Base-by-base conservation (phyloP, 2,113 vertebrate species). In the Barbus barbus region DNA sequence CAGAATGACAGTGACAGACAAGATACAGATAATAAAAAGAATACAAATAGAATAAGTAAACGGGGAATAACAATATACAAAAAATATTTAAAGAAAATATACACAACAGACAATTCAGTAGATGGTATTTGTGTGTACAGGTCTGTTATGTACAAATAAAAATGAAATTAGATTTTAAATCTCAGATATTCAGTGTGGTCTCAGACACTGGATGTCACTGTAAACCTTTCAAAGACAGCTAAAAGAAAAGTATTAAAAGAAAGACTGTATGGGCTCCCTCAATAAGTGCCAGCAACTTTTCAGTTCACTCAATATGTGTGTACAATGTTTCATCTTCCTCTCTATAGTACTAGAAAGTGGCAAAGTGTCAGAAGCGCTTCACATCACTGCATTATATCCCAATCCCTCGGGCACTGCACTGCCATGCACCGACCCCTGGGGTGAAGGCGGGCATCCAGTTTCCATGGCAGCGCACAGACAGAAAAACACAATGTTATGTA, bases 351-450 rank as follows among this genome's bases (percentile, higher is more conserved):
- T 61, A 61, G 18, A 69, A 31, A 81, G 61, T 51, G 44, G 79
- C 18, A n/a, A 36, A 79, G 63, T 88, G 90, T 88, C 88, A 90
- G 77, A 72, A 65, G 12, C 3, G 5, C 28, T 90, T 85, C 81
- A 74, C 69, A 86, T 90, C 88, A 89, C 36, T 61, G 86, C 83
- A 65, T 83, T 74, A 86, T 79, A 41, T 61, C 51, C 41, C 36
- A 65, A n/a, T 80, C 81, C 81, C 81, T 48, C 61, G 8, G 67
- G 73, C 75, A 48, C 20, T 44, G n/a, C 0, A 14, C 41, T 51
- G 74, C 76, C 81, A 56, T 38, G n/a, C 18, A 53, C 53, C 67
- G 69, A 63, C 85, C 81, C 71, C 58, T 20, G 14, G 78, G 85
- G 67, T 72, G 20, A 71, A 56, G 46, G 44, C 36, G 67, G 69